phyloP scores from a whole-genome alignment of 2,113 vertebrate species.

The Tragelaphus scriptus region DNA sequence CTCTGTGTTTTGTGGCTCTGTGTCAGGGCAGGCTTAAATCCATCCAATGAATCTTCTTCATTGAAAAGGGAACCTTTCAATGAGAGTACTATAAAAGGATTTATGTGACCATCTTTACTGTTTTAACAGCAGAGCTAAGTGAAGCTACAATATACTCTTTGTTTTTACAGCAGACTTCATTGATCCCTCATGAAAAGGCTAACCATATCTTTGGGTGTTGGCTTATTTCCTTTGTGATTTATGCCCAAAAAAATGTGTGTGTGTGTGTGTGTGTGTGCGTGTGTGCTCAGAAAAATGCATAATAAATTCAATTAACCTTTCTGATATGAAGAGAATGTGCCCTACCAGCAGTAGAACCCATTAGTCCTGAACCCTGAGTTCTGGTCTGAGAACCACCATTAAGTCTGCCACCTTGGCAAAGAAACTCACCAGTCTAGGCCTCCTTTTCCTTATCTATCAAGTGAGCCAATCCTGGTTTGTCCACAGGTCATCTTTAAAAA shows the following conservation, averaged over 20 bases:
- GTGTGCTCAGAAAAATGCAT: not conserved
- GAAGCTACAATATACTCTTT: not conserved
- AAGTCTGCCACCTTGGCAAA: not conserved
- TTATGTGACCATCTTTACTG: not conserved
- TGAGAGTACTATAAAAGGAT: not conserved
- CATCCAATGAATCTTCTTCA: not conserved
- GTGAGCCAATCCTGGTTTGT: too few species aligned
- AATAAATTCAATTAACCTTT: not conserved
- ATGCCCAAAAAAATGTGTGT: not conserved
- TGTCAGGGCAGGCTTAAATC: not conserved
- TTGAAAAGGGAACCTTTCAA: not conserved
- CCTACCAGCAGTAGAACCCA: not conserved
- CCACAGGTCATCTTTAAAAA: not conserved
- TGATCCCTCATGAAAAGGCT: not conserved
- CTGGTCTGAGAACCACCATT: not conserved
- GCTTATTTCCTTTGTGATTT: not conserved
- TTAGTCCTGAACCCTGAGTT: not conserved
- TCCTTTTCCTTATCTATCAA: not conserved
- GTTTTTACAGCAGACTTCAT: not conserved
- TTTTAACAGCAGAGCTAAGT: not conserved
- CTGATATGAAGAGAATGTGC: not conserved
- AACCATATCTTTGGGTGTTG: not conserved
- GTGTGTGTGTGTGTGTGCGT: too few species aligned
- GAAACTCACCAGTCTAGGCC: fast-evolving
- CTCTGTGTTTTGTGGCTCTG: not conserved